Percentiles rank a stretch among this genome's conserved stretches.
These are phyloP conservation scores for Holothuria leucospilota DNA, from an alignment of 53 echinoderm and acorn worm species.

Conservation along the genomic window DNA sequence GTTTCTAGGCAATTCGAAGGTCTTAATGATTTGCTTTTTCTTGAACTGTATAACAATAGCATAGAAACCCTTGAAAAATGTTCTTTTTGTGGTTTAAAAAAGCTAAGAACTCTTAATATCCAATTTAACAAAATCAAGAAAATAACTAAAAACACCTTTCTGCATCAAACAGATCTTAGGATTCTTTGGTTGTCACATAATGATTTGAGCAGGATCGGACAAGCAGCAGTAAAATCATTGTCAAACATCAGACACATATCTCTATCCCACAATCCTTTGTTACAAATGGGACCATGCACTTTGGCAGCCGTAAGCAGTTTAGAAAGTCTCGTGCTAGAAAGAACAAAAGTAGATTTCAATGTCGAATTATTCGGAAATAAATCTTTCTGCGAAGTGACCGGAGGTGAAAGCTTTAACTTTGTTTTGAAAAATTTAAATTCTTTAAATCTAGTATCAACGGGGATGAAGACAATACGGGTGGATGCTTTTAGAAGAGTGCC, in stretches of 20 bases:
- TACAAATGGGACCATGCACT: slow-evolving; percentile 14
- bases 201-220: slow-evolving; percentile 5
- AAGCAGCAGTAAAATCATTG: background rate
- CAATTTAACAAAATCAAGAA: slow-evolving; percentile 5
- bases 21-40: background rate
- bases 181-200: slow-evolving; percentile 33
- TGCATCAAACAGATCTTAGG: background rate
- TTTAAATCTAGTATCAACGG: slow-evolving; percentile 6
- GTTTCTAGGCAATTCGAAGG: background rate
- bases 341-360: background rate
- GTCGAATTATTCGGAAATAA: slow-evolving; percentile 25
- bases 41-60: slow-evolving; percentile 21
- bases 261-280: background rate
- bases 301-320: background rate
- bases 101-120: slow-evolving; percentile 4
- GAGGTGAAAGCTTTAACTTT: background rate
- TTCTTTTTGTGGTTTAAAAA: slow-evolving; percentile 8
- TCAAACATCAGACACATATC: slow-evolving; percentile 1
- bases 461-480: background rate
- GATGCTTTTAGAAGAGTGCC: slow-evolving; percentile 12
- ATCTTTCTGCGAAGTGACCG: background rate
- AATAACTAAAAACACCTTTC: slow-evolving; percentile 14
- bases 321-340: slow-evolving; percentile 9
- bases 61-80: background rate
- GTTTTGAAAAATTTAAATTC: slow-evolving; percentile 1